Evolutionary conservation across 1,140 invertebrate species (phyloP).

Genomic region (Drosophila sturtevanti): DNA sequence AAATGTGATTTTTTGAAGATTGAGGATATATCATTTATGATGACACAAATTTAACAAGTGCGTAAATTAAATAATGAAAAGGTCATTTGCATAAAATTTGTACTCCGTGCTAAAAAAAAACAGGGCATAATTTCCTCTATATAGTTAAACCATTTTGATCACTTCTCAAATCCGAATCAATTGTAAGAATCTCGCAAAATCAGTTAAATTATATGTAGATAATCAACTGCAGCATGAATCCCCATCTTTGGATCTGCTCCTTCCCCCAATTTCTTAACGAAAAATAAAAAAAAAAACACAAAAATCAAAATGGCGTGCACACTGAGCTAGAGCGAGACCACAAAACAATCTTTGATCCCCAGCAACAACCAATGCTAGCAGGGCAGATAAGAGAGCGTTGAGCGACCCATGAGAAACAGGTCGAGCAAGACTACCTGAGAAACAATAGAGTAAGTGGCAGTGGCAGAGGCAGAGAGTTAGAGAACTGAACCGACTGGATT

Average conservation of each 20-base stretch:
- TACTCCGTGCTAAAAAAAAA: too few relatives aligned
- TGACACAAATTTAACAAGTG: too few relatives aligned
- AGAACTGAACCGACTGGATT: conserved; percentile 63
- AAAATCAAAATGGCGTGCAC: conserved; percentile 62
- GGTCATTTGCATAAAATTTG: too few relatives aligned
- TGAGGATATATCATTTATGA: too few relatives aligned
- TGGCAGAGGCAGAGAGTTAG: conserved; percentile 18
- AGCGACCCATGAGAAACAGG: conserved; percentile 53
- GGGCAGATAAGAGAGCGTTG: conserved; percentile 17
- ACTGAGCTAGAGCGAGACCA: conserved; percentile 41
- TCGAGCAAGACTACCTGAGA: conserved; percentile 61
- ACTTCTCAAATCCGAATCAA: too few relatives aligned
- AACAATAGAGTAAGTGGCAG: conserved; percentile 16
- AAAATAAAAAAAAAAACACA: conserved; percentile 9
- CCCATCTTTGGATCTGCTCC: conserved; percentile 45
- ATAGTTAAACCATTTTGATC: too few relatives aligned
- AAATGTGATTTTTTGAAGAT: too few relatives aligned
- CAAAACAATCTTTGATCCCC: conserved; percentile 11
- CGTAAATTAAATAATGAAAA: too few relatives aligned
- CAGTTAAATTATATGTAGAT: conserved; percentile 18
- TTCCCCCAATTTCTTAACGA: neutral
- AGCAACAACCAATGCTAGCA: conserved; percentile 55
- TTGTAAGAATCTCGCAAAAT: too few relatives aligned
- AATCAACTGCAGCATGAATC: conserved; percentile 61
- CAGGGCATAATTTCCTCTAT: too few relatives aligned